Base-by-base conservation (phyloP, 2,113 vertebrate genomes). In the Nothobranchius furzeri region DNA sequence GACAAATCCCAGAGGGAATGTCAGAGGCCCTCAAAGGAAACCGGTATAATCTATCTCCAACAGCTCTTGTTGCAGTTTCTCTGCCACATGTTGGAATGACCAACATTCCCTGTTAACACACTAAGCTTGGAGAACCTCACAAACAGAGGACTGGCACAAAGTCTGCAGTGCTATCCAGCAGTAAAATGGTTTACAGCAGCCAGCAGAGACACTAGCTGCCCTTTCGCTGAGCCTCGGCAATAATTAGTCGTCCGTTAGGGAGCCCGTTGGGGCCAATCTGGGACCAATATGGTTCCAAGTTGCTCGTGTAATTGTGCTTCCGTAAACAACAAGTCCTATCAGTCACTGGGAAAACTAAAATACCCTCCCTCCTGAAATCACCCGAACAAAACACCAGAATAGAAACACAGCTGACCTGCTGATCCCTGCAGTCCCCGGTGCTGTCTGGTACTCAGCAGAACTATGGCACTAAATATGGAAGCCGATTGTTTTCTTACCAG, bases 1-100 rank as follows among this genome's bases (percentile, higher is more conserved):
- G 80, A 84, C 86, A 86, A 68, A 9, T 80, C 88, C 87, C 90
- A 80, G 20, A 68, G 88, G 87, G 82, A 78, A 82, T 87, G 79
- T 87, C 82, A 74, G 64, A 64, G 60, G 68, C 67, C 58, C 53
- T 63, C 68, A 9, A 78, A 75, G 83, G 85, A 89, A 89, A 78
- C 83, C 77, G 72, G 83, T 84, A 80, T 90, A 89, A 87, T 79
- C 67, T 58, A 76, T 79, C 64, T 58, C 77, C 62, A 40, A 45
- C 51, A 56, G 37, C 3, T 60, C 76, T 35, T 35, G 58, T 70
- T 49, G 37, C 57, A 58, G 63, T 36, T 63, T 63, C 42, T 72
- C 45, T 40, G 7, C 57, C 75, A 71, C 57, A 80, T 71, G 74
- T 77, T 66, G 73, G 85, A 77, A 79, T 56, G 52, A 60, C 71